Evolutionary conservation across 2,797 vertebrate species (phyloP), one percentile per base, ranked within the genome.

Genomic region (Neomorphus geoffroyi): DNA sequence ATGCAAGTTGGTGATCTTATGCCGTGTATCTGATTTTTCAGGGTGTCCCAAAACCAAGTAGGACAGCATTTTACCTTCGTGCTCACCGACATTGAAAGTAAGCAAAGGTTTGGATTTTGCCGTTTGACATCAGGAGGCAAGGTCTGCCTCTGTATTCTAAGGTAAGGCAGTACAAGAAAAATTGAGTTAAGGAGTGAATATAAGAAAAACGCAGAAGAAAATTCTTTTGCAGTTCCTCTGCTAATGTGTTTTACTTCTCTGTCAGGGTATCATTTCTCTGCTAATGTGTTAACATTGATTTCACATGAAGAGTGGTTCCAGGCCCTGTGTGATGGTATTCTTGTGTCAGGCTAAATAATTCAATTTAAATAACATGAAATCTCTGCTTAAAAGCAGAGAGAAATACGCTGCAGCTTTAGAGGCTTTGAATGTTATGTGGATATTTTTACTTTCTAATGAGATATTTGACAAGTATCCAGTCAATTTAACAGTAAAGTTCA

Each of bases 51-150:
- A 96, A 98, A 98, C 94, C 99, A 99, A 95, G 98, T 99, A 95
- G 99, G 99, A 94, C 99, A 99, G 97, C 99, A 99, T 97, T 99
- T 99, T 96, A 99, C 99, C 80, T 99, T 99, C 90, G 99, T 99
- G 95, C 98, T 99, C 87, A 99, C 99, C 64, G 99, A 99, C 98
- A 99, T 99, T 78, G 98, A 99, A 92, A 98, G 99, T 97, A 99
- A 99, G 86, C 99, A 99, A 97, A 98, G 99, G 92, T 99, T 99
- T 94, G 99, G 99, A 86, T 99, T 99, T 98, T 99, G 99, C 96
- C 98, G 99, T 81, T 98, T 99, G 96, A 99, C 99, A 0, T 98
- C 98, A 53, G 99, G 99, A 96, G 99, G 99, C 96, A 98, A 98
- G 93, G 97, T 99, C 92, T 99, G 99, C 97, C 98, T 99, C 78